These are phyloP conservation scores for Oligia latruncula DNA, from an alignment of 2,888 invertebrate species.

Conservation along the genomic window DNA sequence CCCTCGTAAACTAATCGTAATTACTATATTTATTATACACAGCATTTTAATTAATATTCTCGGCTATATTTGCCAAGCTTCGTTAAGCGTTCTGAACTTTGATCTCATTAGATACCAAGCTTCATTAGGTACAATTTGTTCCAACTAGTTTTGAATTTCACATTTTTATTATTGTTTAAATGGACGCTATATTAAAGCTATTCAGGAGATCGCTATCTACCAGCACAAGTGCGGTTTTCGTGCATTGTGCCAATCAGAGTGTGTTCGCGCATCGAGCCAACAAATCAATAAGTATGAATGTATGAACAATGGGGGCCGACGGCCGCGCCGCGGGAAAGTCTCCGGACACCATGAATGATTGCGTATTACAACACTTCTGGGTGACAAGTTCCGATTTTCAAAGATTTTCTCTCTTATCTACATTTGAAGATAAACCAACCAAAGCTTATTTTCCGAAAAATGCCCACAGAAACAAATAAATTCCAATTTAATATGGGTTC, in stretches of 20 bases:
- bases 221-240: conserved; percentile 7
- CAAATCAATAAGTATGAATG: conserved; percentile 52
- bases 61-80: background rate
- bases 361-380: background rate
- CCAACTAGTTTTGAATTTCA: background rate
- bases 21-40: background rate
- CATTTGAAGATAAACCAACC: background rate
- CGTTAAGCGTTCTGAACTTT: background rate
- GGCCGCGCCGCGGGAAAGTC: conserved; percentile 48
- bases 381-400: background rate
- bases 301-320: conserved; percentile 46
- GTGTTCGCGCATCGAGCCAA: conserved; percentile 48
- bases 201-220: background rate
- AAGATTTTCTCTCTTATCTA: background rate
- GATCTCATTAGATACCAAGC: background rate
- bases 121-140: background rate
- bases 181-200: background rate
- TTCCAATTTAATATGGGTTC: background rate
- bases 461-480: background rate
- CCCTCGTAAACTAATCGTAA: conserved; percentile 1
- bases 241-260: conserved; percentile 33
- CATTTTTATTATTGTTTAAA: background rate
- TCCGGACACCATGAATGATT: conserved; percentile 39
- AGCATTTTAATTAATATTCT: background rate
- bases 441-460: background rate